Conservation (phyloP, 2,797 vertebrate genomes). For the Anolis apletophallus region DNA sequence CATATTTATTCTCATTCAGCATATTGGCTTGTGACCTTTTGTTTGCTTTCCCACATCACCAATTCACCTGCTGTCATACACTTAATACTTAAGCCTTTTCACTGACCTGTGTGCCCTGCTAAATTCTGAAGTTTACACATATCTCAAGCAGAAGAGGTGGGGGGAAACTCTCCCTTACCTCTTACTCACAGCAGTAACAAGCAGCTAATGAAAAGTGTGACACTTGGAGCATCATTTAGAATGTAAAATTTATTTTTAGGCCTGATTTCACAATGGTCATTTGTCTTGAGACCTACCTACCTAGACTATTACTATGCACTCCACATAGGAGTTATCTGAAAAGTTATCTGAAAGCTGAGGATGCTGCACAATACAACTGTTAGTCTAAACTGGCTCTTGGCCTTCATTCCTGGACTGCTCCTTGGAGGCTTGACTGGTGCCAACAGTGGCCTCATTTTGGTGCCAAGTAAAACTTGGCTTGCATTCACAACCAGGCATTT, state of each 20-base stretch:
- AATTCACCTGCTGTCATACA: slow-evolving; percentile 38
- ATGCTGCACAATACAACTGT: not conserved
- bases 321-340: not conserved
- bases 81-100: slow-evolving; percentile 42
- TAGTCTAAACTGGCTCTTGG: not conserved
- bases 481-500: too few relatives aligned
- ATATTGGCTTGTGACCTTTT: slow-evolving; percentile 60
- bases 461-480: too few relatives aligned
- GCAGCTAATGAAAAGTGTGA: not conserved
- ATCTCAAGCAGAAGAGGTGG: slow-evolving; percentile 46
- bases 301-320: not conserved
- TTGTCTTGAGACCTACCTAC: not conserved
- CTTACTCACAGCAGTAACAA: fast-evolving
- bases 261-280: not conserved
- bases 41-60: slow-evolving; percentile 36
- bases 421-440: not conserved
- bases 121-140: slow-evolving; percentile 54
- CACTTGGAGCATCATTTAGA: slow-evolving; percentile 5
- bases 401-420: not conserved
- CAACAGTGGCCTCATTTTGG: not conserved
- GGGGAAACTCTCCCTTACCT: not conserved
- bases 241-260: not conserved
- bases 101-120: slow-evolving; percentile 58
- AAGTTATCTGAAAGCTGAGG: not conserved
- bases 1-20: slow-evolving; percentile 8